Base-by-base conservation (phyloP, 1,140 invertebrate species). In the Macrocentrus cingulum region DNA sequence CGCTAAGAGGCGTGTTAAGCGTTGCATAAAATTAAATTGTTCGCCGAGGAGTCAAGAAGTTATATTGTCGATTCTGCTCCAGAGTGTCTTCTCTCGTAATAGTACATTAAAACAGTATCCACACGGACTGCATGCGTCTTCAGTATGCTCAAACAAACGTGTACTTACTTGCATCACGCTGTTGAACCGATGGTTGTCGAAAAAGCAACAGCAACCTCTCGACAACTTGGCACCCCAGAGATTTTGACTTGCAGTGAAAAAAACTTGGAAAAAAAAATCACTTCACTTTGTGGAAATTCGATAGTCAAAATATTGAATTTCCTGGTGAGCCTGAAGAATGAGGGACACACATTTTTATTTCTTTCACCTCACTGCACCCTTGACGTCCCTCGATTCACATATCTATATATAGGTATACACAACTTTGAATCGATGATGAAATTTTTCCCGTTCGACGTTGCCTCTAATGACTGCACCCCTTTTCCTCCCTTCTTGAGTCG, bases 1-100 rank as follows among this genome's bases (percentile, higher is more conserved):
- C 68, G 74, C 70, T 78, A 78, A 79, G 77, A 79, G 77, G 74
- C 76, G 75, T 75, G 77, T 75, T 75, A 76, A 79, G 73, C 76
- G 72, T 78, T 79, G 77, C 77, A 78, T 79, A 78, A 79, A 79
- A 79, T 79, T 77, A 79, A 79, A 79, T 78, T 77, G 77, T 76
- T 76, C 73, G 72, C 71, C 71, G 45, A 55, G 50, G 68, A 78
- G 76, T 71, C 70, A 75, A 70, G 72, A 78, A 79, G 76, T 79
- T 39, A 34, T 79, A 79, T 78, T 77, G 75, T 77, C 75, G 68
- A 73, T 68, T 68, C 72, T 68, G 66, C 62, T 66, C 71, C 62
- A 45, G 63, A 63, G 58, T 54, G 49, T 56, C 57, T 65, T 44
- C 64, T 56, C 56, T 54, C 66, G 63, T 51, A 25, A 39, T 53